Evolutionary conservation across 2,888 invertebrate species (phyloP), one percentile per base, ranked within the genome.

Genomic region (Peribatodes rhomboidaria): DNA sequence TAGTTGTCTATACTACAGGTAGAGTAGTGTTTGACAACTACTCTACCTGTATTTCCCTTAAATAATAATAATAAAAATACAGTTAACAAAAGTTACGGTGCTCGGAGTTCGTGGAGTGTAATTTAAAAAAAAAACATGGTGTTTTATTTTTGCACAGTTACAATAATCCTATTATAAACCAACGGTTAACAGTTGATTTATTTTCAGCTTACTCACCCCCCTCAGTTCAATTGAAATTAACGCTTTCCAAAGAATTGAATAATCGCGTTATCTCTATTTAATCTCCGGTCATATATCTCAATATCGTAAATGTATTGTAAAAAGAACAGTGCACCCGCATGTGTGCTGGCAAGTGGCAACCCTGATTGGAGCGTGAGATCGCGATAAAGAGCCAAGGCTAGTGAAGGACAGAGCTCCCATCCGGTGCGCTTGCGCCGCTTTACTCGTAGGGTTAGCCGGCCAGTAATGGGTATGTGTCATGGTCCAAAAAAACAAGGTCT

Each of bases 331-430:
- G 73, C 52, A 72, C 85, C 84, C 84, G 84, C 82, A 84, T 85
- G 82, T 11, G 14, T n/a, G n/a, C n/a, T n/a, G n/a, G n/a, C 27
- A 27, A 27, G 3, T 82, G 82, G 69, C 86, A 85, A 62, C 86
- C 86, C 85, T 86, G 82, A 79, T 79, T 79, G 83, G 75, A 75
- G 71, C 69, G 73, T 73, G 71, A 77, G 79, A 79, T 79, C 74
- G 68, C 70, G 61, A 81, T 78, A 81, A 79, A 86, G 46, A 35
- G 82, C 85, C 91, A 90, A 90, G 90, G 90, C 90, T 90, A 87
- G 83, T 81, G 89, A 90, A 91, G 90, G 90, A 90, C 90, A 91
- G 84, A 85, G 87, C 83, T 85, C 88, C 72, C 89, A 71, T 75
- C 78, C 77, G 76, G 74, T 72, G 70, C 71, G 59, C 62, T 33